Evolutionary conservation across 2,888 invertebrate genomes (phyloP), one percentile per base, ranked within the genome.

Genomic region (Nymphalis polychloros): DNA sequence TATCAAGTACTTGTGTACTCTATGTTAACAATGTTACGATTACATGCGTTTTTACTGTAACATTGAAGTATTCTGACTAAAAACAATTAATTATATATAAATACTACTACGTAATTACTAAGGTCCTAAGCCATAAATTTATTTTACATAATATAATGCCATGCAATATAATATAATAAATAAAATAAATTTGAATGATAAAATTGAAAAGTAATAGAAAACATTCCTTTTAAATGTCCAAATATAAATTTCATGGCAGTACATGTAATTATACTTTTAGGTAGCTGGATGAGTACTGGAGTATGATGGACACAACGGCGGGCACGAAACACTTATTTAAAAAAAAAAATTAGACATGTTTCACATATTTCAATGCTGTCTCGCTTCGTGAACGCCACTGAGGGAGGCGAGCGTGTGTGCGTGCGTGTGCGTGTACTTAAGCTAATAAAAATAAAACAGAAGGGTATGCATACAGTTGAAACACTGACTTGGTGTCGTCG

Each of bases 401-500:
- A 8, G 55, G 27, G 31, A 0, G 55, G 3, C 23, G 23, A 1
- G 55, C 7, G 35, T 41, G 35, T 8, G 35, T 46, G 57, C 1
- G 52, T 53, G 23, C 16, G 52, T 48, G 20, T 31, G 67, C 49
- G 63, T 66, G 10, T 49, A 59, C 67, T 62, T 67, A 71, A 76
- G 78, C 79, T 81, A 81, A 76, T 74, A 80, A 79, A 79, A 75
- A 76, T 79, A 83, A 84, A 75, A 77, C 72, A 84, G 84, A 82
- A 76, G 80, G 82, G 84, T 84, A 79, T 84, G 85, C 89, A 84
- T 89, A 90, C 89, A 89, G 88, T 89, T 88, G 88, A 79, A 88
- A 90, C 92, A 95, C 97, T 95, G 95, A 98, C 98, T 98, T 98
- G 94, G 98, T 98, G 95, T 99, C 98, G 93, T 98, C 98, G 82